Percentiles rank a stretch among this genome's conserved stretches.
These are phyloP conservation scores for Ischnura elegans DNA, from an alignment of 2,888 invertebrate species.

Conservation along the genomic window DNA sequence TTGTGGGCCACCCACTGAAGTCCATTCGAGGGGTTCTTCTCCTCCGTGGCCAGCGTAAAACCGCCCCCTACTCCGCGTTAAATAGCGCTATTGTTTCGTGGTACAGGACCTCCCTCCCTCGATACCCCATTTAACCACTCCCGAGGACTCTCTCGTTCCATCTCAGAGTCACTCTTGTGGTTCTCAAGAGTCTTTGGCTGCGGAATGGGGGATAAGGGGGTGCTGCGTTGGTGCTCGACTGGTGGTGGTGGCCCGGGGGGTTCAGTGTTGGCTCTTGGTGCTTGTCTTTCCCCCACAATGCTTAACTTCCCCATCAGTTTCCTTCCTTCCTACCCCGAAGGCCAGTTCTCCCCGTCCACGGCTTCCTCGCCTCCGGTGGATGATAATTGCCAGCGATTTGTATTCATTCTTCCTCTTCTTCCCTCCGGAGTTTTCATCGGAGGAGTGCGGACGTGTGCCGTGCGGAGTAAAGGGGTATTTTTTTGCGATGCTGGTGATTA, in stretches of 20 bases:
- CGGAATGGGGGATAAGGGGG: not conserved
- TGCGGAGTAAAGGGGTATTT: not conserved
- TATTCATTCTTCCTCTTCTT: slow-evolving; percentile 20
- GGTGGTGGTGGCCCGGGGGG: not conserved
- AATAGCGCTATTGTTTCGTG: slow-evolving; percentile 40
- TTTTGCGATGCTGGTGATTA: not conserved
- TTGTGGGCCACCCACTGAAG: not conserved
- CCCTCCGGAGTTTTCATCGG: slow-evolving; percentile 25
- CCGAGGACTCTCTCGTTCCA: not conserved
- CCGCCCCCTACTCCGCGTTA: not conserved
- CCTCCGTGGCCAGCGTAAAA: not conserved
- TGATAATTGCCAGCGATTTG: slow-evolving; percentile 49
- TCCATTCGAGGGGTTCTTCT: not conserved
- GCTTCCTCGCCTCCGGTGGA: not conserved
- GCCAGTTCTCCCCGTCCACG: not conserved
- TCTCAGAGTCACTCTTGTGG: too few relatives aligned
- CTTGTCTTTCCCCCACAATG: not conserved
- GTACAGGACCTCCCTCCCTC: not conserved
- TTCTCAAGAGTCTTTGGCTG: not conserved
- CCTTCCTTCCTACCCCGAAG: not conserved
- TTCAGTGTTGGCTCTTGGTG: not conserved
- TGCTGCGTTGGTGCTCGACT: not conserved
- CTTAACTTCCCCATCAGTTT: not conserved
- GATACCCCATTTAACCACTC: not conserved
- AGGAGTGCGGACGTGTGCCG: not conserved